These are phyloP conservation scores for Eupristina koningsbergeri DNA, from an alignment of 1,140 invertebrate species.

Conservation along the genomic window DNA sequence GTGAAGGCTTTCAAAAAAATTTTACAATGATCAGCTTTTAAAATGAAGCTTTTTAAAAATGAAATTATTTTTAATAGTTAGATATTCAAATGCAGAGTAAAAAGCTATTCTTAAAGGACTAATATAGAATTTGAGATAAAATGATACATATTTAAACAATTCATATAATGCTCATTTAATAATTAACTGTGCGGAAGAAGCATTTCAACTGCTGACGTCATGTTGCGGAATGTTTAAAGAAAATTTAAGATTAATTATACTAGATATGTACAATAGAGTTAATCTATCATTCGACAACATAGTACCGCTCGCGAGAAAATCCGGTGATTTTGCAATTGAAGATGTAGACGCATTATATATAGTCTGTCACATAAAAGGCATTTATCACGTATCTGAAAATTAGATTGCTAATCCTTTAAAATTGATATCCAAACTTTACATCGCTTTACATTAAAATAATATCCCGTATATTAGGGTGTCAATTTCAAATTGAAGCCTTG, in stretches of 20 bases:
- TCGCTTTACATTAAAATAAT: too few relatives aligned
- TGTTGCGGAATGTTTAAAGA: slow-evolving; percentile 12
- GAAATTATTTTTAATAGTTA: too few relatives aligned
- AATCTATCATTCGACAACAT: neutral
- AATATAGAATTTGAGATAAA: neutral
- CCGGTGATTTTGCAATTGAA: slow-evolving; percentile 41
- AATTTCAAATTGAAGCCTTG: too few relatives aligned
- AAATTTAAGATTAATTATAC: slow-evolving; percentile 3
- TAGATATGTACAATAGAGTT: neutral
- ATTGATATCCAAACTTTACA: too few relatives aligned
- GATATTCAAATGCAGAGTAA: neutral
- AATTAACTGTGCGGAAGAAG: slow-evolving; percentile 16
- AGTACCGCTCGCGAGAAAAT: slow-evolving; percentile 34
- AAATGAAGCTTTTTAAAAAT: too few relatives aligned
- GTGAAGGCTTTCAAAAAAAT: too few relatives aligned
- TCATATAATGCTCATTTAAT: slow-evolving; percentile 15
- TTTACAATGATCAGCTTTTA: too few relatives aligned
- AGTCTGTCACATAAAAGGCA: too few relatives aligned
- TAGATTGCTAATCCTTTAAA: too few relatives aligned
- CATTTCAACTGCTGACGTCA: neutral
- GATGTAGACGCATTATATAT: too few relatives aligned
- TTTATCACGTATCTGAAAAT: too few relatives aligned
- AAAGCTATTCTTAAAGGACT: neutral
- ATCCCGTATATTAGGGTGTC: too few relatives aligned
- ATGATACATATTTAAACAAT: slow-evolving; percentile 15